Evolutionary conservation across 2,888 invertebrate genomes (phyloP).

Genomic region (Strigamia transsilvanica): DNA sequence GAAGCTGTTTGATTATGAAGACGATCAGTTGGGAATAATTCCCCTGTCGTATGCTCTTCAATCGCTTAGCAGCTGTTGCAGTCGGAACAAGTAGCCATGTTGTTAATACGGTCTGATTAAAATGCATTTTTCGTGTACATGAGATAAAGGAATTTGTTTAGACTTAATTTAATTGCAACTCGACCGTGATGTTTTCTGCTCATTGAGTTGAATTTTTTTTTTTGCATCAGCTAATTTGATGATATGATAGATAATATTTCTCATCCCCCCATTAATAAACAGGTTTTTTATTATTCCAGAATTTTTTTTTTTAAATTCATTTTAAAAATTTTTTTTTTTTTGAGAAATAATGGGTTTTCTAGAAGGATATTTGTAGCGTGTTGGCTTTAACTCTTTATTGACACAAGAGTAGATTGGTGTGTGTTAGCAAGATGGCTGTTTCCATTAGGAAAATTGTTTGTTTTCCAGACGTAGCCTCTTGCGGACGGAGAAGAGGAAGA

Average conservation of each 20-base stretch:
- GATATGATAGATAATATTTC: background rate
- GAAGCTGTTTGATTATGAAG: conserved; percentile 49
- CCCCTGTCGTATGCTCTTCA: conserved; percentile 47
- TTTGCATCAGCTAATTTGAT: background rate
- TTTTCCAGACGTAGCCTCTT: conserved; percentile 23
- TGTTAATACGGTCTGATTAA: conserved; percentile 43
- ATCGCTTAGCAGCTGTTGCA: conserved; percentile 48
- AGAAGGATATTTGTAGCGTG: background rate
- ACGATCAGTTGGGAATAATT: conserved; percentile 49
- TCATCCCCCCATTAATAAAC: background rate
- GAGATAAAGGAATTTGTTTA: conserved; percentile 49
- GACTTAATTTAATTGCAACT: conserved; percentile 23
- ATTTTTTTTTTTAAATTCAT: background rate
- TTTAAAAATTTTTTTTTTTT: background rate
- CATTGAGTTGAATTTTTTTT: background rate
- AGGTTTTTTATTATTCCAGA: background rate
- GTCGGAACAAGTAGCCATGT: conserved; percentile 43
- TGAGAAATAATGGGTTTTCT: background rate
- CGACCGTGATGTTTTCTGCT: background rate
- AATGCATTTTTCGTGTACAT: conserved; percentile 43
- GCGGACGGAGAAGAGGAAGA: conserved; percentile 4
- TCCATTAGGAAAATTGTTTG: conserved; percentile 44
- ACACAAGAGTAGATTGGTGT: background rate
- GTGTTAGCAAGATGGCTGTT: conserved; percentile 39
- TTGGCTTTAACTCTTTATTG: conserved; percentile 36